Conservation (phyloP, 2,113 vertebrate species). For the Peucedramus taeniatus region DNA sequence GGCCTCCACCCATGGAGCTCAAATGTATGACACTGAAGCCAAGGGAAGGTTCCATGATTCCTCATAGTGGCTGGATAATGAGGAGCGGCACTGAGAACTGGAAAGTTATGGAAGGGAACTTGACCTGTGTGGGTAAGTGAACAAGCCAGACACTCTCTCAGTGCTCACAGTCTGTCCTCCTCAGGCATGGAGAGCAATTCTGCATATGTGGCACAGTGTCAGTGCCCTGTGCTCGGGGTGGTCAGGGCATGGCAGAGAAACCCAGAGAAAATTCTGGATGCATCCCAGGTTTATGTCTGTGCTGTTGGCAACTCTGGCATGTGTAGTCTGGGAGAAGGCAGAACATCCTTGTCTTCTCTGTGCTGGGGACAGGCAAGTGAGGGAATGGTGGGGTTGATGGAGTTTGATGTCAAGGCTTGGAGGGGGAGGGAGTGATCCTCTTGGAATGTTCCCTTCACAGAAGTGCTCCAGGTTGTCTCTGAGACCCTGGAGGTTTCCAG, state of each 20-base stretch:
- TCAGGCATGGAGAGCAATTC: neutral
- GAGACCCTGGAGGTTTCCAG: neutral
- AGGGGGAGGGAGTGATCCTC: neutral
- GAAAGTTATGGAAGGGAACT: neutral
- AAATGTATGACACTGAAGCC: neutral
- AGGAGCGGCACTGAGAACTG: neutral
- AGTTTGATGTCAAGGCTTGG: neutral
- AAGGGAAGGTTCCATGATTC: neutral
- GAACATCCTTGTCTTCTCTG: neutral
- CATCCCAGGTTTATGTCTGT: neutral
- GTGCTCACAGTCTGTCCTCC: neutral
- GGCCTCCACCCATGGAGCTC: neutral
- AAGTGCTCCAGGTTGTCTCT: neutral
- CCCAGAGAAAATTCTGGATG: neutral
- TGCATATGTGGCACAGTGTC: fast-evolving
- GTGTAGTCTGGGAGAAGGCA: neutral
- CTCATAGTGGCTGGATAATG: neutral
- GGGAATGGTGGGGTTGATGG: neutral
- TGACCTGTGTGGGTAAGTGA: constrained; percentile 28
- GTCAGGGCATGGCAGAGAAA: neutral
- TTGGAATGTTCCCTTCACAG: neutral
- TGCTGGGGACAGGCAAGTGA: neutral
- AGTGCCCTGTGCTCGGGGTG: fast-evolving
- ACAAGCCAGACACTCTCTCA: neutral
- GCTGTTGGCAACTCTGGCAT: neutral